Evolutionary conservation across 2,113 vertebrate species (phyloP).

Genomic region (Laticauda colubrina): DNA sequence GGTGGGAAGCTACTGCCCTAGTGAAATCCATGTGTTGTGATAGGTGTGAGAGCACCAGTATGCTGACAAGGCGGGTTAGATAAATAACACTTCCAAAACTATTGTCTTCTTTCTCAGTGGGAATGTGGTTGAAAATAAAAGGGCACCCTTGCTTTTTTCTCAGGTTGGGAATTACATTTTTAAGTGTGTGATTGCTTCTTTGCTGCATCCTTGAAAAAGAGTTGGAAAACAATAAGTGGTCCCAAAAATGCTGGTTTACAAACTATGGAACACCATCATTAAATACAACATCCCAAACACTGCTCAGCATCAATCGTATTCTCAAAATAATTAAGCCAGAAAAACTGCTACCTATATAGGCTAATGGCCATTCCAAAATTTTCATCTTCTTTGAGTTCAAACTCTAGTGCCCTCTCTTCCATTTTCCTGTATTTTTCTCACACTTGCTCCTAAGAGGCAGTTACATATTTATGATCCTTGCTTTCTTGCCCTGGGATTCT

Average conservation of each 20-base stretch:
- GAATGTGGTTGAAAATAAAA: slow-evolving; percentile 18
- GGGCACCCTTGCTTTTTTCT: slow-evolving; percentile 1
- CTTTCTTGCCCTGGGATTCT: neutral
- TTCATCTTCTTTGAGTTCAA: neutral
- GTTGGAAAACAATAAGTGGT: slow-evolving; percentile 34
- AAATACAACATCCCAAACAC: slow-evolving; percentile 45
- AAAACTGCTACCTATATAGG: slow-evolving; percentile 9
- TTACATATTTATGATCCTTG: neutral
- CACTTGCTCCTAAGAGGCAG: neutral
- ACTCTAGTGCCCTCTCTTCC: neutral
- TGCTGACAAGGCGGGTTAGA: too few relatives aligned
- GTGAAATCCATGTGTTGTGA: neutral
- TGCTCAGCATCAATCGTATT: slow-evolving; percentile 5
- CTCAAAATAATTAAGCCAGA: slow-evolving; percentile 29
- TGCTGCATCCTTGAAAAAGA: slow-evolving; percentile 21
- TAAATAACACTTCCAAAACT: neutral
- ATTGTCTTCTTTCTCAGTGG: neutral
- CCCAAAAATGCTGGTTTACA: slow-evolving; percentile 46
- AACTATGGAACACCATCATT: slow-evolving; percentile 42
- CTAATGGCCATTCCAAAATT: neutral
- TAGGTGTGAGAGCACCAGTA: neutral
- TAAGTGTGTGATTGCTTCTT: neutral
- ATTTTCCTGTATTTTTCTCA: neutral
- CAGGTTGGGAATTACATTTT: slow-evolving; percentile 29
- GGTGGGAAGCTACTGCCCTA: neutral